Evolutionary conservation across 2,113 vertebrate species (phyloP).

Genomic region (Pachycephala philippinensis): DNA sequence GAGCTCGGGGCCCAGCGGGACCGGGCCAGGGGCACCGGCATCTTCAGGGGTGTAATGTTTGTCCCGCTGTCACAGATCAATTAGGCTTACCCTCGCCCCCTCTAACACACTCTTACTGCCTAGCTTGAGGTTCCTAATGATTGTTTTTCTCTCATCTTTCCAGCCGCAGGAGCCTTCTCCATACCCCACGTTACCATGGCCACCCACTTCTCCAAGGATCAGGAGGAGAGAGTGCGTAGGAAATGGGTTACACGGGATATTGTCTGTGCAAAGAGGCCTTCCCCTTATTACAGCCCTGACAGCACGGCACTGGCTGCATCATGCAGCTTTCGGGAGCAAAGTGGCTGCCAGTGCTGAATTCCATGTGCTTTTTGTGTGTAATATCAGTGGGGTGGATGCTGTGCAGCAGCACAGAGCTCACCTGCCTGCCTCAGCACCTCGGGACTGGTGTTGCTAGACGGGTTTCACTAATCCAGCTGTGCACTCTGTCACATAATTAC

Average conservation of each 20-base stretch:
- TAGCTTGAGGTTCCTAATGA: not conserved
- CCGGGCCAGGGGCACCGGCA: not conserved
- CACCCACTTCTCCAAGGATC: conserved; percentile 58
- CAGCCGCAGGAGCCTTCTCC: conserved; percentile 44
- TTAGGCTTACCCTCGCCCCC: rapidly evolving
- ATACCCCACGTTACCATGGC: conserved; percentile 63
- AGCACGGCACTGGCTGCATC: not conserved
- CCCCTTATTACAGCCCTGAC: not conserved
- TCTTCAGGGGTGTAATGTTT: not conserved
- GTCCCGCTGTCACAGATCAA: not conserved
- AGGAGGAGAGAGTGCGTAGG: conserved; percentile 74
- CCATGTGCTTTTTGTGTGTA: not conserved
- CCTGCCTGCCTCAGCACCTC: not conserved
- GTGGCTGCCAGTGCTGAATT: not conserved
- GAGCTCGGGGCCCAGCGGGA: not conserved
- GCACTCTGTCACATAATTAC: rapidly evolving
- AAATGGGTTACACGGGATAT: not conserved
- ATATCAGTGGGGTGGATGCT: rapidly evolving
- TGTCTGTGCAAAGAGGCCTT: not conserved
- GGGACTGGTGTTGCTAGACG: not conserved
- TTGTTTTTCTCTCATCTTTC: conserved; percentile 6
- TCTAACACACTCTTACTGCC: too few species aligned
- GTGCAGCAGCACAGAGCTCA: not conserved
- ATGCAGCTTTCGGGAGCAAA: not conserved
- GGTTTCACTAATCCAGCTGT: not conserved